These are phyloP conservation scores for Drosophila rellima DNA, from an alignment of 2,888 invertebrate species.

Conservation along the genomic window DNA sequence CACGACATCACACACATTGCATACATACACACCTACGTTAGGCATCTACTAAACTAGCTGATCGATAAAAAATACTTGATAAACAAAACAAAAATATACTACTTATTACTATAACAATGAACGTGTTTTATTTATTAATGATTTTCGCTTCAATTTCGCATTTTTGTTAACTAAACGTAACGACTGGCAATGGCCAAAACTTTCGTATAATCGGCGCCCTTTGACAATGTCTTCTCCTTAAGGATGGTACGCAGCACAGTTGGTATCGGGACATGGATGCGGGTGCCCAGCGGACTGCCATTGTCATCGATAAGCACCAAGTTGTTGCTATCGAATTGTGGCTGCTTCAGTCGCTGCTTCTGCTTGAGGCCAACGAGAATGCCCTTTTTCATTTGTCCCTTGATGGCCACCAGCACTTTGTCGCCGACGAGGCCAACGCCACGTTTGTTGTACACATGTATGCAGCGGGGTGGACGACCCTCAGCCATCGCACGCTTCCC, in stretches of 20 bases:
- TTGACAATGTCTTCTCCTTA: slow-evolving; percentile 92
- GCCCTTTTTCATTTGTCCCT: slow-evolving; percentile 97
- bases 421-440: slow-evolving; percentile 90
- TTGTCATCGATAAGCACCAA: slow-evolving; percentile 97
- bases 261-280: slow-evolving; percentile 98
- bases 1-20: slow-evolving; percentile 15
- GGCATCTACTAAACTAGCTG: slow-evolving; percentile 72
- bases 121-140: slow-evolving; percentile 25
- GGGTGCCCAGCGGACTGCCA: slow-evolving; percentile 97
- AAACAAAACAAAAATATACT: slow-evolving; percentile 64
- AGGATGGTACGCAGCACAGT: slow-evolving; percentile 93
- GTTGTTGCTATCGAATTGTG: slow-evolving; percentile 98
- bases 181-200: slow-evolving; percentile 94
- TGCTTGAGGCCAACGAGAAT: slow-evolving; percentile 95
- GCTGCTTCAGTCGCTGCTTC: slow-evolving; percentile 92
- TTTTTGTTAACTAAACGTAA: slow-evolving; percentile 67
- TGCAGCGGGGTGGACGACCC: slow-evolving; percentile 96
- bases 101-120: slow-evolving; percentile 62
- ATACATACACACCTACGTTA: slow-evolving; percentile 45
- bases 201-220: slow-evolving; percentile 97
- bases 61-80: slow-evolving; percentile 67
- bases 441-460: slow-evolving; percentile 96
- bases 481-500: slow-evolving; percentile 98
- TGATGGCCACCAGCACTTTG: slow-evolving; percentile 95
- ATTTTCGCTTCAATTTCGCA: neutral